Evolutionary conservation across 2,113 vertebrate genomes (phyloP).

Genomic region (Struthio camelus): DNA sequence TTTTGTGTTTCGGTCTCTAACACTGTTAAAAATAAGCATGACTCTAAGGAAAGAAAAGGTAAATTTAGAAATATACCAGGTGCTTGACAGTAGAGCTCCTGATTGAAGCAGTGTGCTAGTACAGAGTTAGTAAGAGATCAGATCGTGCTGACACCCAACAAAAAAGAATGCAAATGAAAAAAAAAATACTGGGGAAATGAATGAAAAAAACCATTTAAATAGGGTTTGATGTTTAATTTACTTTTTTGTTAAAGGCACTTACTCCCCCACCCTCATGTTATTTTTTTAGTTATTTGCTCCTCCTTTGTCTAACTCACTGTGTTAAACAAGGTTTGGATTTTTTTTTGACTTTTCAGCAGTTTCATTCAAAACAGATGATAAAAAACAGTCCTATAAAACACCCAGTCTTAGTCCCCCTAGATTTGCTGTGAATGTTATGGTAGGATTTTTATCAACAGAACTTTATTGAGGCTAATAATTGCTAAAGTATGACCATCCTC

Average conservation of each 20-base stretch:
- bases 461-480: neutral
- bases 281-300: neutral
- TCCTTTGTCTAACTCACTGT: neutral
- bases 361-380: neutral
- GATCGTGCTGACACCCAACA: neutral
- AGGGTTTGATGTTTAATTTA: neutral
- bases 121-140: neutral
- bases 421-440: neutral
- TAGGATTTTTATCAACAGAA: neutral
- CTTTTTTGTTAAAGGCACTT: neutral
- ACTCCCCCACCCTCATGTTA: accelerated
- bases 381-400: neutral
- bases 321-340: neutral
- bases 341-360: neutral
- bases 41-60: neutral
- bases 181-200: neutral
- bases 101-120: neutral
- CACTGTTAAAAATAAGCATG: neutral
- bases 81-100: neutral
- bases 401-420: neutral
- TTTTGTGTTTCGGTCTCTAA: neutral
- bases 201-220: neutral
- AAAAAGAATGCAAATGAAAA: neutral
- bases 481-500: neutral
- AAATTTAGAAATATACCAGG: neutral